A percentile compares a stretch with the other conserved stretches of the same genome.
Evolutionary conservation across 1,140 invertebrate species (phyloP).

Genomic region (Oedothorax gibbosus): DNA sequence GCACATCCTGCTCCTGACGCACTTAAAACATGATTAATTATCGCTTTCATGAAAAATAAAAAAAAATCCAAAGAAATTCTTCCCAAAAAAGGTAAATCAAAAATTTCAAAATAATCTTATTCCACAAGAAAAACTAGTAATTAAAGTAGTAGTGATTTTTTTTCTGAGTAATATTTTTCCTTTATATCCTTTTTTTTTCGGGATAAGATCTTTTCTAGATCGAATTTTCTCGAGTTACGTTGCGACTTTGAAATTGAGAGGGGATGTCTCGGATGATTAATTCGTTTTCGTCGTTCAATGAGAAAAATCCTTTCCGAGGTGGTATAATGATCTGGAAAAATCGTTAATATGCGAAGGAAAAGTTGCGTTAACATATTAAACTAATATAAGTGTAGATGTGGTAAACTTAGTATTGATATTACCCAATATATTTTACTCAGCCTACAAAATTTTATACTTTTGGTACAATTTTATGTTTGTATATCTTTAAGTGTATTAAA

Average conservation of each 20-base stretch:
- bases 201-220: conserved; percentile 33
- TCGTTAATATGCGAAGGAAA: neutral
- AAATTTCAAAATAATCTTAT: conserved; percentile 41
- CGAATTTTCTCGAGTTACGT: conserved; percentile 45
- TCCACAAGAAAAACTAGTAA: conserved; percentile 34
- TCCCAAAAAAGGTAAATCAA: neutral
- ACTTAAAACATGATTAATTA: conserved; percentile 53
- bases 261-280: conserved; percentile 30
- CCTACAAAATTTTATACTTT: too few relatives aligned
- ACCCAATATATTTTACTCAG: too few relatives aligned
- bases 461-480: too few relatives aligned
- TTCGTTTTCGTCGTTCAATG: conserved; percentile 33
- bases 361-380: too few relatives aligned
- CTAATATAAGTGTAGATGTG: too few relatives aligned
- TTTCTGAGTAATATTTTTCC: neutral
- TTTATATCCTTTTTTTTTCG: neutral
- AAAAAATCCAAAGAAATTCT: neutral
- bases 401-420: too few relatives aligned
- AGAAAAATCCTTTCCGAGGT: conserved; percentile 2
- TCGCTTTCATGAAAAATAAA: conserved; percentile 45
- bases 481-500: too few relatives aligned
- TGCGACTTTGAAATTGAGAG: neutral
- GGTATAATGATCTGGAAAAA: conserved; percentile 39
- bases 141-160: conserved; percentile 41
- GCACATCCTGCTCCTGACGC: neutral